Evolutionary conservation across 2,113 vertebrate genomes (phyloP).

Genomic region (Archilochus colubris): DNA sequence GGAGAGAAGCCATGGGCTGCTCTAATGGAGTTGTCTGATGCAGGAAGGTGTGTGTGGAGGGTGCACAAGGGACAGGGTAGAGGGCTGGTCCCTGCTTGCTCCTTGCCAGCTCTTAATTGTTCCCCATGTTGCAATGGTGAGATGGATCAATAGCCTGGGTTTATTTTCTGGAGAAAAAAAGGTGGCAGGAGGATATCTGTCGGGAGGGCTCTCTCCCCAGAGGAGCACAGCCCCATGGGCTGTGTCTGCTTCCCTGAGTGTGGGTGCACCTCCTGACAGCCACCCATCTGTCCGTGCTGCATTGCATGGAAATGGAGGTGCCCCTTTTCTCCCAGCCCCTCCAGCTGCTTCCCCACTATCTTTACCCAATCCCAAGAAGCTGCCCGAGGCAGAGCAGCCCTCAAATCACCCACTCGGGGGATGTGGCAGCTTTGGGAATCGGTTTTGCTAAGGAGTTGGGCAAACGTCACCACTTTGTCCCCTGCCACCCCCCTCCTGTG

Average conservation of each 20-base stretch:
- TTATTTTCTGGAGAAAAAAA: background rate
- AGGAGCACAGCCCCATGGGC: background rate
- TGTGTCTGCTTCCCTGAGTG: background rate
- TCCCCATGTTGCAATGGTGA: rapidly evolving
- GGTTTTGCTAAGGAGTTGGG: background rate
- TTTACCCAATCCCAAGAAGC: background rate
- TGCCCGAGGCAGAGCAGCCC: background rate
- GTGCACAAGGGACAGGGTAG: background rate
- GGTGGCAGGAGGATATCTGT: background rate
- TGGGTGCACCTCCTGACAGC: background rate
- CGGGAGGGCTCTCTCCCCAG: background rate
- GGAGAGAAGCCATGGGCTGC: background rate
- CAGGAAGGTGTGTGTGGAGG: background rate
- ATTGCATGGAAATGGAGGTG: rapidly evolving
- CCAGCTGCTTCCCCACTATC: background rate
- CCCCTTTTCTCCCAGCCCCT: background rate
- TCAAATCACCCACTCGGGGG: background rate
- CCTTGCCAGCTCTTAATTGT: background rate
- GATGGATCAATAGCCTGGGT: background rate
- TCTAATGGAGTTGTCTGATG: background rate
- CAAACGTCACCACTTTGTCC: background rate
- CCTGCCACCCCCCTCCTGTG: background rate
- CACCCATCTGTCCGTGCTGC: background rate
- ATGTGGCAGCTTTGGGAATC: background rate
- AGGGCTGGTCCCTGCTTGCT: background rate